A percentile compares a stretch with the other conserved stretches of the same genome.
Conservation (phyloP, 1,140 invertebrate species). For the Drosophila punjabiensis region DNA sequence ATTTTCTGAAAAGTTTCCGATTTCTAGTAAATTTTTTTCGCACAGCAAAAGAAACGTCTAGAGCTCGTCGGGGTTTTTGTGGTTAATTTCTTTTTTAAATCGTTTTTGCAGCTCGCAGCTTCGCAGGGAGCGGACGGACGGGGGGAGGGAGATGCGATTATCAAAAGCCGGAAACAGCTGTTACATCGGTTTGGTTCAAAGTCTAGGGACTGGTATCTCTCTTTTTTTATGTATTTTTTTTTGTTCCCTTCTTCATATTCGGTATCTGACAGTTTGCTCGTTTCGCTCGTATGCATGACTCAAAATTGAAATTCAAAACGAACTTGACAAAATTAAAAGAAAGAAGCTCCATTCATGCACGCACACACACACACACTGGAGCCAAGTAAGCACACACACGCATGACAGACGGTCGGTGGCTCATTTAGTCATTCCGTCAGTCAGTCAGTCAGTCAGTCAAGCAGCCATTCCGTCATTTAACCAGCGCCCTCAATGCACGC, state of each 20-base stretch:
- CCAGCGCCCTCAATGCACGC: slow-evolving; percentile 81
- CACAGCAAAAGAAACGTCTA: slow-evolving; percentile 65
- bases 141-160: slow-evolving; percentile 44
- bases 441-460: slow-evolving; percentile 47
- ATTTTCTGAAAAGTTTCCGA: slow-evolving; percentile 83
- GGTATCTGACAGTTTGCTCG: slow-evolving; percentile 59
- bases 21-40: slow-evolving; percentile 81
- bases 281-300: slow-evolving; percentile 64
- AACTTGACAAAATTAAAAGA: slow-evolving; percentile 84
- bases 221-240: slow-evolving; percentile 3
- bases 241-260: slow-evolving; percentile 13
- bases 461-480: slow-evolving; percentile 44
- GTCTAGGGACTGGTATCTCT: slow-evolving; percentile 17
- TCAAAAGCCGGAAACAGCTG: slow-evolving; percentile 75
- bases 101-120: slow-evolving; percentile 68
- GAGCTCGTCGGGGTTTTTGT: slow-evolving; percentile 73
- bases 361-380: slow-evolving; percentile 37
- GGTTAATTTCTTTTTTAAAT: slow-evolving; percentile 84
- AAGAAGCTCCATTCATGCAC: slow-evolving; percentile 83
- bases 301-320: slow-evolving; percentile 84
- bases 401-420: slow-evolving; percentile 51
- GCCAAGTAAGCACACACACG: slow-evolving; percentile 64
- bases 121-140: neutral
- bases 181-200: slow-evolving; percentile 46
- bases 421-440: slow-evolving; percentile 44